A percentile compares a stretch with the other conserved stretches of the same genome.
phyloP scores from a whole-genome alignment of 92 coral and sea anemone genomes.

The Scolanthus callimorphus region DNA sequence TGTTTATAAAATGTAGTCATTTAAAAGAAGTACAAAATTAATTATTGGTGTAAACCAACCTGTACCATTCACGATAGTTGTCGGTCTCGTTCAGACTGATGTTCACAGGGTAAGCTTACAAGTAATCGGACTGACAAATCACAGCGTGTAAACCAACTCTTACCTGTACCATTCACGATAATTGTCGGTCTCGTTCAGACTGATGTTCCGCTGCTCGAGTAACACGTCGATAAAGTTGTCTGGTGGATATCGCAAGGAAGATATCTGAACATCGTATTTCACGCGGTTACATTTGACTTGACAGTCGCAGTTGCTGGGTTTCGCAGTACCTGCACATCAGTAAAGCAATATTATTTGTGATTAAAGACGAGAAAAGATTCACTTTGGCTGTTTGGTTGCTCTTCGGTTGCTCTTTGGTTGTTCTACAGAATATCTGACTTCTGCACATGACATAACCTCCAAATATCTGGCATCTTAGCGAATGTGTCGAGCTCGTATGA shows the following conservation, averaged over 20 bases:
- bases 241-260: constrained; percentile 45
- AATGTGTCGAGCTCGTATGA: no score
- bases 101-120: no score
- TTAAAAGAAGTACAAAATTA: no score
- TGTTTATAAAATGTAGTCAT: no score
- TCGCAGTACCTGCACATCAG: constrained; percentile 14
- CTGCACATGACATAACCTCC: no score
- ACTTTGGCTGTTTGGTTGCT: no score
- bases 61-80: background rate
- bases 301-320: constrained; percentile 41
- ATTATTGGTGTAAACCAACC: no score
- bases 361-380: no score
- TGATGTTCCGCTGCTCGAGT: constrained; percentile 2
- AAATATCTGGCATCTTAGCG: no score
- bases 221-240: constrained; percentile 41
- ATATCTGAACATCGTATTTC: constrained; percentile 21
- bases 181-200: constrained; percentile 16
- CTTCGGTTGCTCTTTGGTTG: background rate
- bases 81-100: constrained; percentile 20
- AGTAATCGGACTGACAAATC: no score
- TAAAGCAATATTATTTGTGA: no score
- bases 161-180: background rate
- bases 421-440: background rate
- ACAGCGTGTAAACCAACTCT: no score
- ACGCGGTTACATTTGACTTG: constrained; percentile 36